These are phyloP conservation scores for Spisula solida DNA, from an alignment of 2,888 invertebrate species.

Conservation along the genomic window DNA sequence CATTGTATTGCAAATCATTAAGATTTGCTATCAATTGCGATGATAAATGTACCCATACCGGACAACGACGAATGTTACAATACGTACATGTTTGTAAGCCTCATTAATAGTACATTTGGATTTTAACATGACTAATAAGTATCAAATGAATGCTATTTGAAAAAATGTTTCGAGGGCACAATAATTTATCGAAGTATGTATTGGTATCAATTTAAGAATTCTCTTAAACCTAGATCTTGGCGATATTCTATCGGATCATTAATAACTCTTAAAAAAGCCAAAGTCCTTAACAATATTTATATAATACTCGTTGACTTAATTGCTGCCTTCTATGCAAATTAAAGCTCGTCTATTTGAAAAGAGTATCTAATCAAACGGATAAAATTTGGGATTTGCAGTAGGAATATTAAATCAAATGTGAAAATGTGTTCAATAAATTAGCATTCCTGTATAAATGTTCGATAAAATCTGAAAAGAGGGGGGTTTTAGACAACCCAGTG, in stretches of 20 bases:
- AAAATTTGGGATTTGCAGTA: background rate
- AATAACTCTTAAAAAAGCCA: background rate
- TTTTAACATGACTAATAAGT: too few species aligned
- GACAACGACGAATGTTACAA: too few species aligned
- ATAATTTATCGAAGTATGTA: too few species aligned
- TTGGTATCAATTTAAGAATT: background rate
- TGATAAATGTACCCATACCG: too few species aligned
- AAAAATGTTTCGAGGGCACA: too few species aligned
- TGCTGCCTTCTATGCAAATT: background rate
- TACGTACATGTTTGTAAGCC: too few species aligned
- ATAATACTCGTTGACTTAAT: background rate
- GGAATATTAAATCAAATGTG: constrained; percentile 8
- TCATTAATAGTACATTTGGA: too few species aligned
- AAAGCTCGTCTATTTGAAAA: background rate
- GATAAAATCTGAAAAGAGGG: background rate
- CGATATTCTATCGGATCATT: background rate
- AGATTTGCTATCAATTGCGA: too few species aligned
- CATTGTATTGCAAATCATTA: too few species aligned
- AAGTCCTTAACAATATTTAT: background rate
- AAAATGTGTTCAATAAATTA: constrained; percentile 13
- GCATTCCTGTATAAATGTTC: background rate
- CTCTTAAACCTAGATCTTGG: background rate
- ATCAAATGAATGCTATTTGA: too few species aligned
- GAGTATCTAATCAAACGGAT: background rate
- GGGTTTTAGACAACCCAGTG: background rate